Percentiles rank a stretch among this genome's conserved stretches.
Conservation (phyloP, 2,113 vertebrate genomes). For the Strigops habroptila region DNA sequence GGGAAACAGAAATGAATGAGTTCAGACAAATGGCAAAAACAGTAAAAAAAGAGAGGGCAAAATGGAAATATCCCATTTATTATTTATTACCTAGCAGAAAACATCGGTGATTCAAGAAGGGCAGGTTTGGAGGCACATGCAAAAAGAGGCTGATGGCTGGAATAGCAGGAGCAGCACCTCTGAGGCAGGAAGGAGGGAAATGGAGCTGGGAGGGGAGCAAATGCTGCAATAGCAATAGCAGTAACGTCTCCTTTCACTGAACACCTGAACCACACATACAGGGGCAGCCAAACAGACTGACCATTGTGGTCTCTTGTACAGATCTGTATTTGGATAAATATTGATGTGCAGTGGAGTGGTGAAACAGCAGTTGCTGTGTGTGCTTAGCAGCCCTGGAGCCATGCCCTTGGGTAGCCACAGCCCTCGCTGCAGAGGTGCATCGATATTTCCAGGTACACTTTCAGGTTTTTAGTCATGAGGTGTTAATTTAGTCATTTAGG, state of each 20-base stretch:
- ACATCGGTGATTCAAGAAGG: background rate
- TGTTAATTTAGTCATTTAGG: background rate
- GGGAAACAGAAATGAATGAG: background rate
- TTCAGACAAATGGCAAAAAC: background rate
- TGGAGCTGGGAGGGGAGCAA: background rate
- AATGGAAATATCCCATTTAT: background rate
- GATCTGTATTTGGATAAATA: background rate
- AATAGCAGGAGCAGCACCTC: background rate
- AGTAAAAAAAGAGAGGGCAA: background rate
- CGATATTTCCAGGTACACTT: background rate
- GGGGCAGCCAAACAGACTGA: constrained; percentile 9
- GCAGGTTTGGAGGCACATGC: background rate
- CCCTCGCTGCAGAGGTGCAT: background rate
- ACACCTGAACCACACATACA: background rate
- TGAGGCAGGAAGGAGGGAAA: background rate
- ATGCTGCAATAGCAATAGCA: background rate
- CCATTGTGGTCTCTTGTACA: background rate
- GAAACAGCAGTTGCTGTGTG: background rate
- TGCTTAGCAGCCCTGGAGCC: background rate
- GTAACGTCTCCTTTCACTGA: background rate
- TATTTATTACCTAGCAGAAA: background rate
- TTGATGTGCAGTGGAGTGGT: background rate
- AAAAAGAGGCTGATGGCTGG: background rate
- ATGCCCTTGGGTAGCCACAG: background rate
- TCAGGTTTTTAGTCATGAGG: background rate